Evolutionary conservation across 2,888 invertebrate species (phyloP), one percentile per base, ranked within the genome.

Genomic region (Augiades crinisus): DNA sequence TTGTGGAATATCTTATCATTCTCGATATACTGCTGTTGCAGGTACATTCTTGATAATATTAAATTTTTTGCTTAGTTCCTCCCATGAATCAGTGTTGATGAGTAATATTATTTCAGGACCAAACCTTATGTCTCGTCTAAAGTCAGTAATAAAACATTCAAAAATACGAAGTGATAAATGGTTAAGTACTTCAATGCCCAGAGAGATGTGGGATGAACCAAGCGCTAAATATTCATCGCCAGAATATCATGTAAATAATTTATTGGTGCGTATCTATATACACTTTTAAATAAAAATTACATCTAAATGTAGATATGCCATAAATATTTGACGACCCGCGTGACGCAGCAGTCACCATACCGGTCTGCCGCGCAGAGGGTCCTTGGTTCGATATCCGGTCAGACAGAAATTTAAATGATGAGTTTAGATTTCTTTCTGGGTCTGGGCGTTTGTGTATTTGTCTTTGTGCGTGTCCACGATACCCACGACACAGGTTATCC

Each of bases 201-300:
- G 81, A 59, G 73, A 74, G 5, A 81, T 92, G 34, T 96, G 95
- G 96, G 40, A 62, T 4, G 67, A 70, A 24, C 62, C 66, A 5
- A 27, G 45, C 0, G 70, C 72, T 0, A 84, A 91, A 61, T 81
- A 89, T 17, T 93, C 92, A 5, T 95, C 95, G 0, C 94, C 96
- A 0, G 95, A 95, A 60, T 98, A 98, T 69, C 95, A 95, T 65
- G 93, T 93, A 0, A 95, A 95, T 72, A 96, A 96, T 73, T 82
- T 95, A 27, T 76, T 94, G 54, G 62, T 94, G 90, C 81, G 40
- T 22, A n/a, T 30, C 5, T n/a, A n/a, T n/a, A n/a, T n/a, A n/a
- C n/a, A n/a, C n/a, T n/a, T n/a, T n/a, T n/a, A n/a, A n/a, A n/a
- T n/a, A n/a, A n/a, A n/a, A n/a, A n/a, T n/a, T n/a, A n/a, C n/a